phyloP scores from a whole-genome alignment of 2,888 invertebrate species.

The Bellardia bayeri region DNA sequence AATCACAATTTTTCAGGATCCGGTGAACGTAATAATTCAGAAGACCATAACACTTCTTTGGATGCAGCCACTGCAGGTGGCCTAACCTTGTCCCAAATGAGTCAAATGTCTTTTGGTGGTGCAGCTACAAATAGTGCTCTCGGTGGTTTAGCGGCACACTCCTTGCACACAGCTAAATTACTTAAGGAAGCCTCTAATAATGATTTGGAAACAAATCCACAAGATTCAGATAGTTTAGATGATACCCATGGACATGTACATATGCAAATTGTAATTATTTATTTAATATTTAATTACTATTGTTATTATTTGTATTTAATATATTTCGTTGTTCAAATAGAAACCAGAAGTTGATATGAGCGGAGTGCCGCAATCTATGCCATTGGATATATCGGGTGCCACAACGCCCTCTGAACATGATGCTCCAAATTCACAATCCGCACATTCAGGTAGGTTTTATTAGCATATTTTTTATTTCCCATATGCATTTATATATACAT shows the following conservation, averaged over 20 bases:
- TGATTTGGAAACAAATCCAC: slow-evolving; percentile 85
- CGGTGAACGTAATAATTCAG: slow-evolving; percentile 85
- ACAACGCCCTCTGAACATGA: slow-evolving; percentile 84
- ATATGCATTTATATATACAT: slow-evolving; percentile 2
- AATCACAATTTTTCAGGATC: slow-evolving; percentile 81
- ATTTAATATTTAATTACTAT: neutral
- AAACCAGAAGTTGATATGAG: slow-evolving; percentile 84
- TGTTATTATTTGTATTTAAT: neutral
- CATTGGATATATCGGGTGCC: slow-evolving; percentile 84
- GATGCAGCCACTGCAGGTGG: slow-evolving; percentile 82
- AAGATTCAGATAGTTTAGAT: slow-evolving; percentile 86
- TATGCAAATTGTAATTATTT: slow-evolving; percentile 84
- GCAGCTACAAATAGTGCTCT: slow-evolving; percentile 81
- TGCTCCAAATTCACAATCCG: slow-evolving; percentile 83
- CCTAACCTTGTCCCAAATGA: slow-evolving; percentile 85
- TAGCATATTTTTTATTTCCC: neutral
- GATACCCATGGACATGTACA: slow-evolving; percentile 84
- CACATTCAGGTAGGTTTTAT: slow-evolving; percentile 82
- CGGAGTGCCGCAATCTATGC: slow-evolving; percentile 83
- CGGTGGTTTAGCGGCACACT: slow-evolving; percentile 81
- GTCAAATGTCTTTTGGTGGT: slow-evolving; percentile 84
- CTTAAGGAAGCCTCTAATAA: slow-evolving; percentile 84
- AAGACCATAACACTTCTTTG: slow-evolving; percentile 84
- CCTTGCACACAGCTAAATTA: slow-evolving; percentile 82
- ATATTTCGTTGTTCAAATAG: slow-evolving; percentile 76